Percentiles rank a stretch among this genome's conserved stretches.
These are phyloP conservation scores for Escarpia spicata DNA, from an alignment of 2,888 invertebrate species.

Conservation along the genomic window DNA sequence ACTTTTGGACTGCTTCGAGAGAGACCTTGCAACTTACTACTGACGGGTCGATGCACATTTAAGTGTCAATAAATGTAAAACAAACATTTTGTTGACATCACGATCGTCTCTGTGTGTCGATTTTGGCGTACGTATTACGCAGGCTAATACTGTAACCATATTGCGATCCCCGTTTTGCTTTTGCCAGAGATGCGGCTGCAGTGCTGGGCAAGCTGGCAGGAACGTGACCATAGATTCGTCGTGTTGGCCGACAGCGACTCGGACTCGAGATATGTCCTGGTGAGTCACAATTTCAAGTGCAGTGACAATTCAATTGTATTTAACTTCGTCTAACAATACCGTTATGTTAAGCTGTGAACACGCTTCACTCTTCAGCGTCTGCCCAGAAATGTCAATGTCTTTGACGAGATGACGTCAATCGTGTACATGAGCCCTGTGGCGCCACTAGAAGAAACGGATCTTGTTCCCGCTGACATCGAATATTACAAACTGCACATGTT, in stretches of 20 bases:
- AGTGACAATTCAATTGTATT: no score
- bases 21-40: no score
- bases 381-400: neutral
- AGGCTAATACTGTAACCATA: neutral
- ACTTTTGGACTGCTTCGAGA: no score
- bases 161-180: neutral
- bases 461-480: slow-evolving; percentile 34
- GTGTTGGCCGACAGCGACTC: neutral
- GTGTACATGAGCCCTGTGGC: slow-evolving; percentile 37
- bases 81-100: neutral
- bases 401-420: slow-evolving; percentile 22
- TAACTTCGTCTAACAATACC: no score
- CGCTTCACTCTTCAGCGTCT: slow-evolving; percentile 25
- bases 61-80: neutral
- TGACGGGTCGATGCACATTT: no score
- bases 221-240: neutral
- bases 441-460: slow-evolving; percentile 26
- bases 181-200: neutral
- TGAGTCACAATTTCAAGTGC: neutral
- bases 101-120: neutral
- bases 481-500: slow-evolving; percentile 25
- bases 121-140: neutral
- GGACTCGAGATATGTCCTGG: neutral
- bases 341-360: neutral
- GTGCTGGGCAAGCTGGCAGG: neutral